Percentiles rank a stretch among this genome's conserved stretches.
Conservation (phyloP, 2,888 invertebrate species). For the Thysanoteuthis rhombus region DNA sequence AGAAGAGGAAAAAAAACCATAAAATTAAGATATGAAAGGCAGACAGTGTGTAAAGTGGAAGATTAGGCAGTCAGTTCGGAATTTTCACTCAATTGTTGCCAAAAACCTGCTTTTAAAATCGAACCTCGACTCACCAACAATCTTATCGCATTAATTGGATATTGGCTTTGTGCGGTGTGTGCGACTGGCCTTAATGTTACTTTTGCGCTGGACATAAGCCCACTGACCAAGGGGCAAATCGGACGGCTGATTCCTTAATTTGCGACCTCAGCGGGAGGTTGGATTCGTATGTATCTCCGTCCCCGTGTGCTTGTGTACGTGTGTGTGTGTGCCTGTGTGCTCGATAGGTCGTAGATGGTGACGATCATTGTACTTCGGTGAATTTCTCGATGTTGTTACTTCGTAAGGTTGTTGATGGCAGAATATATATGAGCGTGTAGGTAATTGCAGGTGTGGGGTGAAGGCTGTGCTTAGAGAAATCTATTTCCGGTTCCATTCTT, state of each 20-base stretch:
- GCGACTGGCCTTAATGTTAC: not conserved
- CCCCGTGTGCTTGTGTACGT: not conserved
- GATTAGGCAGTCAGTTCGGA: not conserved
- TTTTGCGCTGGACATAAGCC: not conserved
- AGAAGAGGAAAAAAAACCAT: too few species aligned
- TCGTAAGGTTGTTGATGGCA: not conserved
- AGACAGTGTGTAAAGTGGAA: too few species aligned
- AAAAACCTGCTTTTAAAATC: not conserved
- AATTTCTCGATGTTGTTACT: not conserved
- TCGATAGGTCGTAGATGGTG: not conserved
- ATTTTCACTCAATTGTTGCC: not conserved
- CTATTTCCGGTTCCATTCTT: too few species aligned
- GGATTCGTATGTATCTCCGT: not conserved
- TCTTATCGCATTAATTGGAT: not conserved
- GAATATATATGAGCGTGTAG: not conserved
- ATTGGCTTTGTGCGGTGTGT: not conserved
- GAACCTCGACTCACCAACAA: not conserved
- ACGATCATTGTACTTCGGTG: not conserved
- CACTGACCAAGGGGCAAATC: not conserved
- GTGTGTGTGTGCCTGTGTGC: not conserved
- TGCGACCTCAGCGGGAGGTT: not conserved
- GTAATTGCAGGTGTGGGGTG: not conserved
- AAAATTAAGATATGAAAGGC: not conserved
- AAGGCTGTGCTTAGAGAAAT: too few species aligned
- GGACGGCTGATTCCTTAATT: not conserved